Evolutionary conservation across 2,797 vertebrate genomes (phyloP).

Genomic region (Peromyscus melanophrys): DNA sequence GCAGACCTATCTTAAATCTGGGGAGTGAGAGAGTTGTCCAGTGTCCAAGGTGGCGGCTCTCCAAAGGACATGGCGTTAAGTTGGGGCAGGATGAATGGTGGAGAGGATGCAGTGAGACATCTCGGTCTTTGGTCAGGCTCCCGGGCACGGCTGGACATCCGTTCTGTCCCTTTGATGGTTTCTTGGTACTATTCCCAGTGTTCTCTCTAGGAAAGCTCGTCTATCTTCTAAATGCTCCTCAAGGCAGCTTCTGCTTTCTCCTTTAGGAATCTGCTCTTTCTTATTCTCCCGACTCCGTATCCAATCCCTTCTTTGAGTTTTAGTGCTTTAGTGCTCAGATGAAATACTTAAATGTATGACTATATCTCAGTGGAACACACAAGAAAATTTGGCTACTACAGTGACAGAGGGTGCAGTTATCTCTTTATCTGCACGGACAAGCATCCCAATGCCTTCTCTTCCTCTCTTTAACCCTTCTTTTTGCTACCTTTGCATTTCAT

Average conservation of each 20-base stretch:
- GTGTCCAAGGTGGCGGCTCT: background rate
- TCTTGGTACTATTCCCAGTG: background rate
- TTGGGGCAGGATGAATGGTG: background rate
- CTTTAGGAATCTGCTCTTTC: background rate
- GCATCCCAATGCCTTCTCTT: fast-evolving
- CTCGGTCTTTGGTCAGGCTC: background rate
- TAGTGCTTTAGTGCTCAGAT: background rate
- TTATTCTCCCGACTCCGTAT: background rate
- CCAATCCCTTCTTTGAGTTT: background rate
- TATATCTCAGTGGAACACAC: background rate
- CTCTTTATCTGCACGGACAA: background rate
- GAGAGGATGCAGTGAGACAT: background rate
- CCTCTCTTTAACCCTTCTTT: background rate
- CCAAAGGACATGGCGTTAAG: background rate
- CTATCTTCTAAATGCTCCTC: background rate
- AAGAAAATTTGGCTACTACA: background rate
- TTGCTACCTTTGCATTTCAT: background rate
- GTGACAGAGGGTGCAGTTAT: background rate
- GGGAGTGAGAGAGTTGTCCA: background rate
- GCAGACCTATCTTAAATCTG: background rate
- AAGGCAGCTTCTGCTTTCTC: background rate
- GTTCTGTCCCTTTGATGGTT: background rate
- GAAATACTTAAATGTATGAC: background rate
- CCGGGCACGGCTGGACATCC: background rate
- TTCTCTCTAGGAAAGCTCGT: background rate